Evolutionary conservation across 2,797 vertebrate species (phyloP), one percentile per base, ranked within the genome.

Genomic region (Eremophila alpestris): DNA sequence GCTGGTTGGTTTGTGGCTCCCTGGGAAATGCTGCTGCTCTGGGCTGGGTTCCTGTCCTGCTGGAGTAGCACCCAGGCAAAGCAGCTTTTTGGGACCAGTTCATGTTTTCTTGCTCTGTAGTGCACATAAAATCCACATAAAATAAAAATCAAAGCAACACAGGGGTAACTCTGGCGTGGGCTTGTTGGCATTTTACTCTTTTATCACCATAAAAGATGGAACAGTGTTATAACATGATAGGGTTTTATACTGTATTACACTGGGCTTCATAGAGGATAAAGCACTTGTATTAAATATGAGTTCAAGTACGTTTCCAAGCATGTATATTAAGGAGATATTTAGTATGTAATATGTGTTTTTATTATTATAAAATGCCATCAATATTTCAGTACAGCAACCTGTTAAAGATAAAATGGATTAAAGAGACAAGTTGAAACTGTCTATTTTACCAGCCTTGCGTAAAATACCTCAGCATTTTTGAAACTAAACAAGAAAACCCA

Each of bases 41-140:
- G 29, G 6, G 62, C 21, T 23, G 87, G 29, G 34, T 27, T 73
- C 67, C 18, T 59, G 67, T 59, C 64, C 60, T 24, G 51, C 68
- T 74, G 84, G 71, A 87, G 58, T 12, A 15, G 19, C 3, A 5
- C 79, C 70, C 76, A 46, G 71, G 4, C 43, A 55, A n/a, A 79
- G 26, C 76, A 59, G 62, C 27, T 69, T 41, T 58, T 46, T 2
- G 13, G 20, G 27, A 81, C 30, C 43, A 41, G 2, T 36, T 59
- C 8, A 2, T 17, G 29, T 8, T 38, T 38, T 16, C 65, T 59
- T 69, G 36, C 56, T 84, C 32, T 0, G 0, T 27, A 36, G 10
- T 12, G 56, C 40, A 5, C 12, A 13, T 16, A 36, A 93, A 89
- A 87, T 41, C 30, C 51, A 63, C 63, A n/a, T 59, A 65, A 77